A percentile compares a stretch with the other conserved stretches of the same genome.
Evolutionary conservation across 1,140 invertebrate genomes (phyloP).

Genomic region (Drosophila leontia): DNA sequence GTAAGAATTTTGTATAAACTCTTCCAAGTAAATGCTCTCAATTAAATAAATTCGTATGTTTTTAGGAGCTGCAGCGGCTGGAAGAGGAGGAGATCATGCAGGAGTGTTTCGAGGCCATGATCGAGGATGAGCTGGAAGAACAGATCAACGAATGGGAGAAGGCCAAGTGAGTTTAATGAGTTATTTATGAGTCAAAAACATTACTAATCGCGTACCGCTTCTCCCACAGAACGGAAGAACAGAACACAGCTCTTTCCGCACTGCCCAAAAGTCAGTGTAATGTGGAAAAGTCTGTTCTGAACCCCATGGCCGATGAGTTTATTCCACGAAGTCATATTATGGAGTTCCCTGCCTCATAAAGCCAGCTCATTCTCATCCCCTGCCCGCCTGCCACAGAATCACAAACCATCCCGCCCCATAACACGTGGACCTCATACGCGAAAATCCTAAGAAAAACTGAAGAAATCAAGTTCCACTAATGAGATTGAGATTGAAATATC

Average conservation of each 20-base stretch:
- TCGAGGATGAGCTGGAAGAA: slow-evolving; percentile 88
- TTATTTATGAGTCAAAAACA: not conserved
- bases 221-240: slow-evolving; percentile 65
- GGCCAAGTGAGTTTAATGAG: slow-evolving; percentile 60
- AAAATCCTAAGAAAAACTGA: slow-evolving; percentile 44
- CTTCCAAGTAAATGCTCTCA: not conserved
- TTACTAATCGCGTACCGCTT: not conserved
- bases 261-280: slow-evolving; percentile 81
- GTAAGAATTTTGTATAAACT: slow-evolving; percentile 84
- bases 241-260: slow-evolving; percentile 75
- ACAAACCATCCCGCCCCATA: slow-evolving; percentile 47
- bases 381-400: slow-evolving; percentile 33
- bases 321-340: slow-evolving; percentile 86
- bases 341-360: slow-evolving; percentile 74
- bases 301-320: slow-evolving; percentile 92
- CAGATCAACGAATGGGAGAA: slow-evolving; percentile 84
- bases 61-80: slow-evolving; percentile 92
- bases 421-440: slow-evolving; percentile 57
- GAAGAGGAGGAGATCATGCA: slow-evolving; percentile 95
- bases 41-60: not conserved
- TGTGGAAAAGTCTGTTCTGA: slow-evolving; percentile 88
- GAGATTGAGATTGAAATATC: slow-evolving; percentile 42
- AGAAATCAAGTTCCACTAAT: slow-evolving; percentile 40
- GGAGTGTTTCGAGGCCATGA: slow-evolving; percentile 93
- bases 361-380: slow-evolving; percentile 12